Percentiles rank a stretch among this genome's conserved stretches.
Evolutionary conservation across 2,888 invertebrate genomes (phyloP).

Genomic region (Microctonus aethiopoides): DNA sequence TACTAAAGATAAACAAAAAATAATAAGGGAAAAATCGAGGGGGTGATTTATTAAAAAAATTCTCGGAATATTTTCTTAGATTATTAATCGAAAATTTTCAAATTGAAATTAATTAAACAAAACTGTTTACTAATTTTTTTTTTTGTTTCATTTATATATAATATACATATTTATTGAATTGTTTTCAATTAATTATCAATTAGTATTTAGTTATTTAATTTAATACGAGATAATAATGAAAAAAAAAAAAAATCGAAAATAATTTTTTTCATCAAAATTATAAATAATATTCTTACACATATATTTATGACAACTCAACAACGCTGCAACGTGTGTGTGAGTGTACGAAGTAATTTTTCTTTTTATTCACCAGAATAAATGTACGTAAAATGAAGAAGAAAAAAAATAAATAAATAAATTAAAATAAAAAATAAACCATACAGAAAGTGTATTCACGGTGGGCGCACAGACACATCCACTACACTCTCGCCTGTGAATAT

Average conservation of each 20-base stretch:
- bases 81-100: neutral
- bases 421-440: conserved; percentile 8
- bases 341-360: neutral
- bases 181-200: too few relatives aligned
- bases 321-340: neutral
- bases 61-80: neutral
- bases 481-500: neutral
- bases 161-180: too few relatives aligned
- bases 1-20: too few relatives aligned
- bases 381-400: neutral
- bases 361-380: neutral
- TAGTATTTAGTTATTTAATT: too few relatives aligned
- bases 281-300: too few relatives aligned
- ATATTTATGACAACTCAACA: too few relatives aligned
- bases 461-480: neutral
- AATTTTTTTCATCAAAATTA: neutral
- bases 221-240: neutral
- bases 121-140: too few relatives aligned
- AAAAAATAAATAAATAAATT: neutral
- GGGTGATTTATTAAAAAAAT: too few relatives aligned
- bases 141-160: too few relatives aligned
- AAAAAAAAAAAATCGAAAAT: neutral
- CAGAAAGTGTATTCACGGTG: neutral
- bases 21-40: too few relatives aligned
- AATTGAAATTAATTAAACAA: neutral